A percentile compares a stretch with the other conserved stretches of the same genome.
Evolutionary conservation across 2,888 invertebrate genomes (phyloP).

Genomic region (Teinopalpus imperialis): DNA sequence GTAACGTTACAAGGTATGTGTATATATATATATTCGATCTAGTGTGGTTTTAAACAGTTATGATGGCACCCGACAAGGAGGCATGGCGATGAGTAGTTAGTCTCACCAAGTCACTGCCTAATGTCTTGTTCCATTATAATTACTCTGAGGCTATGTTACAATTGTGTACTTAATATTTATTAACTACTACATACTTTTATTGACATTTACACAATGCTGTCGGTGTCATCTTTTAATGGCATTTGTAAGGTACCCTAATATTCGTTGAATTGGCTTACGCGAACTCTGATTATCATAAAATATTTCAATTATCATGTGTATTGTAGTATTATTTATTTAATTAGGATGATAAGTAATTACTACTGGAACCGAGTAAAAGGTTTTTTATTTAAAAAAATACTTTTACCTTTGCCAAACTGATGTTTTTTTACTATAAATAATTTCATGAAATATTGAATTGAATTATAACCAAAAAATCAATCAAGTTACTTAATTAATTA

Average conservation of each 20-base stretch:
- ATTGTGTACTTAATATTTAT: neutral
- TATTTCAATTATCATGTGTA: no score
- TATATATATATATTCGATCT: slow-evolving; percentile 27
- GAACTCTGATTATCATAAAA: no score
- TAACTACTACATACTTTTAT: slow-evolving; percentile 37
- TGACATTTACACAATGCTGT: slow-evolving; percentile 54
- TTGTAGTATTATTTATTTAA: no score
- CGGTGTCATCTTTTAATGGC: slow-evolving; percentile 49
- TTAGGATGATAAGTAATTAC: no score
- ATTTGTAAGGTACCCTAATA: neutral
- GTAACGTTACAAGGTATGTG: slow-evolving; percentile 25
- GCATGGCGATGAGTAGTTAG: slow-evolving; percentile 39
- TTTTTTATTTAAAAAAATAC: no score
- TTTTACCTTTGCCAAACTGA: no score
- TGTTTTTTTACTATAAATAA: no score
- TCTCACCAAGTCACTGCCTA: slow-evolving; percentile 11
- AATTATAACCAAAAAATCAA: no score
- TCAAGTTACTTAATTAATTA: no score
- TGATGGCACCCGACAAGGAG: slow-evolving; percentile 32
- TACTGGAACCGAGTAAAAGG: no score
- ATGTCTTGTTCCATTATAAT: slow-evolving; percentile 17
- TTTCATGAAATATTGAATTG: no score
- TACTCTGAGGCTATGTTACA: slow-evolving; percentile 9
- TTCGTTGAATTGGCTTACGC: no score
- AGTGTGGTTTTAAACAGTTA: slow-evolving; percentile 26